A percentile compares a stretch with the other conserved stretches of the same genome.
phyloP scores from a whole-genome alignment of 2,888 invertebrate species.

The Pyralis farinalis region DNA sequence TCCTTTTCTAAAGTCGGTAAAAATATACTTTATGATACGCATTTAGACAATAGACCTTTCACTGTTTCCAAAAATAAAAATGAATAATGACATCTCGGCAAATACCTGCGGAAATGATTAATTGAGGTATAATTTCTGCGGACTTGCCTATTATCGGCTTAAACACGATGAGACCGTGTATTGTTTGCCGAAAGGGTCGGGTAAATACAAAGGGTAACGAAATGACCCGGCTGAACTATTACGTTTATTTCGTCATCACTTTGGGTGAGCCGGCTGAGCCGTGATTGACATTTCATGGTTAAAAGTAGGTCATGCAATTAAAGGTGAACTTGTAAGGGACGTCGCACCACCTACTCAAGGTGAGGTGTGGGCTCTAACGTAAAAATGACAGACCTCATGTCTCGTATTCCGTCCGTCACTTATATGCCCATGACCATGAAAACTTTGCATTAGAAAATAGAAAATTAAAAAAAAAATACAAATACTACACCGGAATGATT shows the following conservation, averaged over 20 bases:
- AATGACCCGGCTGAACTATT: conserved; percentile 12
- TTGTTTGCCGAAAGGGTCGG: conserved; percentile 19
- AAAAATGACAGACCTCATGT: too few species aligned
- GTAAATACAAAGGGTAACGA: conserved; percentile 16
- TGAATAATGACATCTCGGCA: conserved; percentile 54
- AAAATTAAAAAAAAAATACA: too few species aligned
- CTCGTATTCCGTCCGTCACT: too few species aligned
- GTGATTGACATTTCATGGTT: not conserved
- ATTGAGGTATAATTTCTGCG: conserved; percentile 55
- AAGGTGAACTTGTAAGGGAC: too few species aligned
- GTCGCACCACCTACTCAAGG: too few species aligned
- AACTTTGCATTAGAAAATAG: too few species aligned
- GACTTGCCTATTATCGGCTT: conserved; percentile 33
- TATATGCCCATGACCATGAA: too few species aligned
- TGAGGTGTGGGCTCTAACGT: too few species aligned
- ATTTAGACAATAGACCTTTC: conserved; percentile 41
- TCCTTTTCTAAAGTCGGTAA: too few species aligned
- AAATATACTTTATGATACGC: conserved; percentile 26
- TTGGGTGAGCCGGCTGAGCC: not conserved
- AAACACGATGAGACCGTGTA: conserved; percentile 34
- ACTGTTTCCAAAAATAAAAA: conserved; percentile 43
- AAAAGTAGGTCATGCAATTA: too few species aligned
- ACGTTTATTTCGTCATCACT: conserved; percentile 7
- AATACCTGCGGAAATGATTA: conserved; percentile 47
- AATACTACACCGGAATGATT: too few species aligned